A percentile compares a stretch with the other conserved stretches of the same genome.
phyloP scores from a whole-genome alignment of 2,797 vertebrate genomes.

The Channallabes apus region DNA sequence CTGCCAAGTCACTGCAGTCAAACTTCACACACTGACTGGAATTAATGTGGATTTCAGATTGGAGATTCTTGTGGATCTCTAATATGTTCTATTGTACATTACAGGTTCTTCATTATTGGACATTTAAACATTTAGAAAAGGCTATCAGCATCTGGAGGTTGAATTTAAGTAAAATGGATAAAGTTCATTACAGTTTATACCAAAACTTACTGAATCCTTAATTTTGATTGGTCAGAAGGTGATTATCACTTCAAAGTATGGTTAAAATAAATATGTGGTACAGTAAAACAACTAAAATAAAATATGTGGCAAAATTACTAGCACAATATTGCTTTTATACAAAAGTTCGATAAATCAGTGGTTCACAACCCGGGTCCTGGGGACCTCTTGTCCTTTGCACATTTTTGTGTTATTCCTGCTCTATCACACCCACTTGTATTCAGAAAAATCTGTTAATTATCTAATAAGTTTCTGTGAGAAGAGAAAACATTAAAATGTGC shows the following conservation, averaged over 20 bases:
- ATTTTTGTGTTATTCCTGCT: too few relatives aligned
- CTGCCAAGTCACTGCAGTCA: not conserved
- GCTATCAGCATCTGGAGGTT: not conserved
- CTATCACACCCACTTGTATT: too few relatives aligned
- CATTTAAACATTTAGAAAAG: not conserved
- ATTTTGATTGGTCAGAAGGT: not conserved
- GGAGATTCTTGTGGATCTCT: not conserved
- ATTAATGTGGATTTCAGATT: not conserved
- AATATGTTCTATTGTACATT: not conserved
- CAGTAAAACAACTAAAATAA: not conserved
- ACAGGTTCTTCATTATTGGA: not conserved
- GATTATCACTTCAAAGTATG: not conserved
- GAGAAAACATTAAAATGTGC: too few relatives aligned
- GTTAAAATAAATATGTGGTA: not conserved
- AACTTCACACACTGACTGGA: not conserved
- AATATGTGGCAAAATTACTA: not conserved
- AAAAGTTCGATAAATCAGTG: not conserved
- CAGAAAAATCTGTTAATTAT: too few relatives aligned
- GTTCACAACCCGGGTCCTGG: too few relatives aligned
- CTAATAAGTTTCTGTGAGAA: too few relatives aligned
- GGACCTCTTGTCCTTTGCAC: too few relatives aligned
- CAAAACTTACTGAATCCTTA: not conserved
- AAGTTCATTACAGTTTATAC: not conserved
- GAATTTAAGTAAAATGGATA: not conserved
- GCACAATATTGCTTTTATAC: not conserved